Evolutionary conservation across 2,888 invertebrate species (phyloP).

Genomic region (Spatulosminthurus flaviceps): DNA sequence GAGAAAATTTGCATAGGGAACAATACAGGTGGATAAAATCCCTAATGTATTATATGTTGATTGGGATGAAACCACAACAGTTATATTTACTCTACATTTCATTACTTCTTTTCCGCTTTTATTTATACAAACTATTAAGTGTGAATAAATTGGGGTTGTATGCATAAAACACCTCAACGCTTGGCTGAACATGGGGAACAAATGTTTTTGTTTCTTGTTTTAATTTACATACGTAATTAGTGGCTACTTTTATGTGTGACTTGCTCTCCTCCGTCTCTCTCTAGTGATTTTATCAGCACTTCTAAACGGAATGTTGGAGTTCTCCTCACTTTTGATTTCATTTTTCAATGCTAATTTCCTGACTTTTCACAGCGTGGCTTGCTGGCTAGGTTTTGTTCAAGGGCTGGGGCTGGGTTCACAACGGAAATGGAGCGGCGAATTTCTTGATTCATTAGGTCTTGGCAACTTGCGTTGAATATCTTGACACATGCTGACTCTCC

Average conservation of each 20-base stretch:
- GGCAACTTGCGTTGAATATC: neutral
- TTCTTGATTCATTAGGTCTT: conserved; percentile 7
- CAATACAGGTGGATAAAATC: too few species aligned
- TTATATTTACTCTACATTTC: too few species aligned
- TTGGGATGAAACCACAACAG: too few species aligned
- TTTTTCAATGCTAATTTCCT: conserved; percentile 1
- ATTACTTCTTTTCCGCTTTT: too few species aligned
- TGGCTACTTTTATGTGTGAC: conserved; percentile 4
- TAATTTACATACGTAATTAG: conserved; percentile 14
- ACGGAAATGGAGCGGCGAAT: conserved; percentile 4
- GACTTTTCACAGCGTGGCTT: neutral
- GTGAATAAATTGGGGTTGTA: neutral
- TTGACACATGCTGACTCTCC: too few species aligned
- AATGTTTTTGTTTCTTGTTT: conserved; percentile 18
- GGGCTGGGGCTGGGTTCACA: neutral
- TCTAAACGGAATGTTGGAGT: neutral
- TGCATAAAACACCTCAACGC: neutral
- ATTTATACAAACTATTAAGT: neutral
- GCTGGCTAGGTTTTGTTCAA: neutral
- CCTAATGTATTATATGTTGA: too few species aligned
- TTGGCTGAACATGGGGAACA: neutral
- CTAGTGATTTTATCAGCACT: conserved; percentile 3
- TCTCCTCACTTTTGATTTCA: neutral
- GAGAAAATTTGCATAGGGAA: too few species aligned
- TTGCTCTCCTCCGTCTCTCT: neutral